Evolutionary conservation across 2,113 vertebrate species (phyloP), one percentile per base, ranked within the genome.

Genomic region (Varanus komodoensis): DNA sequence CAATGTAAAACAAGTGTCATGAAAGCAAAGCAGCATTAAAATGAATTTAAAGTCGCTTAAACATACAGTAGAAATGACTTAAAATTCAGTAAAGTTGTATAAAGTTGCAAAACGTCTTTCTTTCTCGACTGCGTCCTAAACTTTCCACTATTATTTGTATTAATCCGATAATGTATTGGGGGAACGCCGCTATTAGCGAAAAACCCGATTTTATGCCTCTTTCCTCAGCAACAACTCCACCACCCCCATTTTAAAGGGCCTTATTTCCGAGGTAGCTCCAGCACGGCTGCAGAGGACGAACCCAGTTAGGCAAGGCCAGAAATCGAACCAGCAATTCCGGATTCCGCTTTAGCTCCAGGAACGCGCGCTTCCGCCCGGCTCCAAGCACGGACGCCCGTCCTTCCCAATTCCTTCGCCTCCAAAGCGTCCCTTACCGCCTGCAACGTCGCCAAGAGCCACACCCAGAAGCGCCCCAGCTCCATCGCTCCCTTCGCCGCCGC

Each of bases 401-500:
- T 14, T 27, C 27, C 50, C 29, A 23, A 1, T 2, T 12, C 14
- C 91, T 29, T 2, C 27, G 1, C 27, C 25, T 2, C 19, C 25
- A 17, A 1, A 2, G 6, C 3, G 32, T 23, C 80, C 4, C 96
- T 98, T 97, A 99, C 98, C 98, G 97, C 97, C 93, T 98, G 97
- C 92, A 98, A 89, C 27, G 97, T 11, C 61, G 61, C 61, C 3
- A 98, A 87, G 29, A 98, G 87, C 97, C 98, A 98, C 0, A 94
- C 0, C 92, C 94, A 93, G 29, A 77, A 93, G 1, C 87, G 69
- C 50, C 98, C 89, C 64, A 96, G 75, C 8, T 95, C 96, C 19
- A 95, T 84, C 34, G 96, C 94, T 69, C 94, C 97, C 0, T 11
- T 82, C 0, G 1, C 78, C 27, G 1, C 91, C 96, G 96, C 98